These are phyloP conservation scores for Drosophila kokeensis DNA, from an alignment of 2,888 invertebrate species.

Conservation along the genomic window DNA sequence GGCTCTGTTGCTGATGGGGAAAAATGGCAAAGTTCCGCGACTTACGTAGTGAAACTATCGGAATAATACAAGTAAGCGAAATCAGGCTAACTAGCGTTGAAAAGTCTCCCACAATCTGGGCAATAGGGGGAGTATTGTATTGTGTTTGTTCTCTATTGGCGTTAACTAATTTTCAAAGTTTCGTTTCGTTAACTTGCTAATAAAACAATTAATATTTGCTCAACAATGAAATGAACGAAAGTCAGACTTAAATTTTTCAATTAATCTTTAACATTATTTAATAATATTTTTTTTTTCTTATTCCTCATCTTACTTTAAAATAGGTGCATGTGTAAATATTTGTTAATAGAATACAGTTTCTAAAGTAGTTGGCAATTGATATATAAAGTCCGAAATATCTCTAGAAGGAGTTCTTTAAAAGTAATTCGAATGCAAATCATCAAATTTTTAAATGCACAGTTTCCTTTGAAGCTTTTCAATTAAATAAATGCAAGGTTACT, in stretches of 20 bases:
- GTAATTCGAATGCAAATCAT: not conserved
- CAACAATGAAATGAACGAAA: not conserved
- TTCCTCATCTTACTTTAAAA: too few relatives aligned
- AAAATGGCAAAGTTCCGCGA: slow-evolving; percentile 60
- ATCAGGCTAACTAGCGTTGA: slow-evolving; percentile 30
- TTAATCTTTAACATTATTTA: not conserved
- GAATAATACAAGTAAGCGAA: slow-evolving; percentile 32
- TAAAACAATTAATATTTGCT: not conserved
- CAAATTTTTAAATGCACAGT: not conserved
- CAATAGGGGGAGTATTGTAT: not conserved
- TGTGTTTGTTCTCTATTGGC: not conserved
- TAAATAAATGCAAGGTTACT: not conserved
- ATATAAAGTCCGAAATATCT: not conserved
- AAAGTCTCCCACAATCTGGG: slow-evolving; percentile 15
- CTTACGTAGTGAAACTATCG: slow-evolving; percentile 53
- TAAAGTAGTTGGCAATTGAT: not conserved
- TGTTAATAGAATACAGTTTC: not conserved
- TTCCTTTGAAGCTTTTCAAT: not conserved
- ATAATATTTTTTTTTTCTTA: not conserved
- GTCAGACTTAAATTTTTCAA: not conserved
- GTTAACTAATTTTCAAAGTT: not conserved
- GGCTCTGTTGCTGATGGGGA: slow-evolving; percentile 34
- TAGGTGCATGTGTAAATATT: not conserved
- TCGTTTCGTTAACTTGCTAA: not conserved
- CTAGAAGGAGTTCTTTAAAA: not conserved